Evolutionary conservation across 2,797 vertebrate species (phyloP), one percentile per base, ranked within the genome.

Genomic region (Pitangus sulphuratus): DNA sequence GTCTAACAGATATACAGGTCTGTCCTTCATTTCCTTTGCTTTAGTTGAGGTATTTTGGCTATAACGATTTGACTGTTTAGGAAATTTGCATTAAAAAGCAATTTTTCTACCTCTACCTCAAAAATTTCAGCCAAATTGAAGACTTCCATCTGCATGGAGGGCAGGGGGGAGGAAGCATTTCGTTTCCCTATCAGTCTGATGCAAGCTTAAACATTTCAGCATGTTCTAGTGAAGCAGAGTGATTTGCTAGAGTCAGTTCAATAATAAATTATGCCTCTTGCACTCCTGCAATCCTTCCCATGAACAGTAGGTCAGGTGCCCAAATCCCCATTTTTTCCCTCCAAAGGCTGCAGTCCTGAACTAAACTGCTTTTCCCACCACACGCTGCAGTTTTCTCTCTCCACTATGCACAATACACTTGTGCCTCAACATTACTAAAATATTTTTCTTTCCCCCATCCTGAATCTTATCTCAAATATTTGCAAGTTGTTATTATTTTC

Each of bases 191-290:
- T 77, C 48, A 21, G n/a, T 71, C 53, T 68, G 26, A 56, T 44
- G 45, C 24, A 66, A 60, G 21, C 33, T 90, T 87, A 93, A 93
- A 87, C 37, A 71, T 77, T 92, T 89, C 77, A 69, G 31, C 16
- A 53, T 8, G 42, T 81, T 95, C 57, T 37, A 70, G 31, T 10
- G 35, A 58, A 50, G 19, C 45, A 78, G 40, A 70, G 47, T 8
- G 21, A 92, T 51, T 84, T 81, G 39, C 45, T 91, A 12, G 25
- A 53, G 28, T 33, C 40, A 31, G 39, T 61, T 82, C 64, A 44
- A 25, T 69, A 62, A 4, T 51, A 51, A 88, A 39, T 78, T 86
- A 58, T 18, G 40, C 16, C 45, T 82, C 56, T 65, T 51, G 33
- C n/a, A 39, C 69, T 28, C 68, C 50, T 65, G 5, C 35, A 42